Percentiles rank a stretch among this genome's conserved stretches.
Conservation (phyloP, 1,140 invertebrate species). For the Battus philenor region DNA sequence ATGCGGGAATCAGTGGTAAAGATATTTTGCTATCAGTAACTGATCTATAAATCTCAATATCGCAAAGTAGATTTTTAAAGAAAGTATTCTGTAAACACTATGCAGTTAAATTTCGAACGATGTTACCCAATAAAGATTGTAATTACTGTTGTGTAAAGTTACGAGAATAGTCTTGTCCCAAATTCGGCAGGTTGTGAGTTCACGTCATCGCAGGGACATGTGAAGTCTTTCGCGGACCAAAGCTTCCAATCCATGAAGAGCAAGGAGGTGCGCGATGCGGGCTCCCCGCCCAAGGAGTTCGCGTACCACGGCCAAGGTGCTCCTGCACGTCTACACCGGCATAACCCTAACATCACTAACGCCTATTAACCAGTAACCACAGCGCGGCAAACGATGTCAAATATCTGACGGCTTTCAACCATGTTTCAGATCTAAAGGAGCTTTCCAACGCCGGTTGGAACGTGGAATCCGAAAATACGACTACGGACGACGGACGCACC, state of each 20-base stretch:
- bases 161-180: slow-evolving; percentile 36
- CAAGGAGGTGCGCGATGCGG: slow-evolving; percentile 85
- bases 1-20: no score
- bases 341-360: slow-evolving; percentile 59
- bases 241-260: slow-evolving; percentile 85
- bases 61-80: no score
- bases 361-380: slow-evolving; percentile 61
- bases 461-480: slow-evolving; percentile 64
- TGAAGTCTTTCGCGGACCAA: slow-evolving; percentile 83
- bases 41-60: no score
- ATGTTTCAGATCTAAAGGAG: slow-evolving; percentile 64
- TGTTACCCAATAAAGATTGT: slow-evolving; percentile 1
- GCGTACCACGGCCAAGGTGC: slow-evolving; percentile 72
- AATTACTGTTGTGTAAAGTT: slow-evolving; percentile 14
- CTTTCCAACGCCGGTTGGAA: slow-evolving; percentile 70
- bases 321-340: slow-evolving; percentile 34
- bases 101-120: no score
- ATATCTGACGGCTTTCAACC: slow-evolving; percentile 17
- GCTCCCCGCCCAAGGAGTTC: slow-evolving; percentile 82
- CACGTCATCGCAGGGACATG: slow-evolving; percentile 74
- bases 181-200: slow-evolving; percentile 67
- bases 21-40: no score
- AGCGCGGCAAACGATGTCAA: neutral
- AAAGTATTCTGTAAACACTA: no score
- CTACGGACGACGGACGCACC: slow-evolving; percentile 66